Base-by-base conservation (phyloP, 2,797 vertebrate species). In the Phaenicophaeus curvirostris region DNA sequence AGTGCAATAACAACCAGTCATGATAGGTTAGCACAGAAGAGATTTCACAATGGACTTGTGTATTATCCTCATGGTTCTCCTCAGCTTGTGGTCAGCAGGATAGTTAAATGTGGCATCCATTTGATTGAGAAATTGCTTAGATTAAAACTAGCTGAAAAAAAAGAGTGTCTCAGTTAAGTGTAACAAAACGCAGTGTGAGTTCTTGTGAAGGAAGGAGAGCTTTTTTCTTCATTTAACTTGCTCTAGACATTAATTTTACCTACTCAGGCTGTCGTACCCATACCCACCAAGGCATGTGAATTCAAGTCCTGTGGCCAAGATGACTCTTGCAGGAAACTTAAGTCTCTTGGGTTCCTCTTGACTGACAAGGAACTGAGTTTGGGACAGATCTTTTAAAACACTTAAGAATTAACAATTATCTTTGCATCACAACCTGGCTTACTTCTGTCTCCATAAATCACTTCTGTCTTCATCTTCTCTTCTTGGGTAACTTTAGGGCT, bases 1-100 rank as follows among this genome's bases (percentile, higher is more conserved):
- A 73, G 94, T 39, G 78, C 94, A 85, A 37, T 93, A 97, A 94
- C 95, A 96, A 94, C 93, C 89, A 76, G 88, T 58, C 80, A 74
- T 71, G 83, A 94, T 96, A 93, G 74, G 66, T 71, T 88, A 89
- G 90, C 75, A 51, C 44, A 95, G 84, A 89, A 90, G 91, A 71
- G 82, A 37, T 79, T 92, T 94, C 90, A 75, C 91, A 88, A 78
- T 69, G 90, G 37, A n/a, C 83, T 24, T 82, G 69, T 77, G 48
- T 82, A 53, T 94, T 85, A 85, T 72, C 61, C 50, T 74, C 57
- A 51, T n/a, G 50, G 57, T 77, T 93, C 83, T 72, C 75, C 90
- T 58, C 89, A 89, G 93, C 74, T 94, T 96, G 93, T 82, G 90
- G 88, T 89, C 93, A 96, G 74, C 85, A 58, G 84, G 80, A 67